Evolutionary conservation across 2,888 invertebrate genomes (phyloP).

Genomic region (Chrysomela aeneicollis): DNA sequence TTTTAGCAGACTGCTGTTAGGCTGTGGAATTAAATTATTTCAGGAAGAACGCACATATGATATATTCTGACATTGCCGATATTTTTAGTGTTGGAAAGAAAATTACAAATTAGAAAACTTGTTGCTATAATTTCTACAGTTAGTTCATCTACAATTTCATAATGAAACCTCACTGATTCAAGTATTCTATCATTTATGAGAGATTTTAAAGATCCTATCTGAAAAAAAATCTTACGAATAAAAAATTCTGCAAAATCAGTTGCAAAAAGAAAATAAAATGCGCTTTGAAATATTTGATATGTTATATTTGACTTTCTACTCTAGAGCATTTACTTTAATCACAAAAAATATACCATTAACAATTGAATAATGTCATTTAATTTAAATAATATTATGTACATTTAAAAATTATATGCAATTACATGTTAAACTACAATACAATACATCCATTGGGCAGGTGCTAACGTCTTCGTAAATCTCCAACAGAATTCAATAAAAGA

Average conservation of each 20-base stretch:
- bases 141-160: not conserved
- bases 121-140: not conserved
- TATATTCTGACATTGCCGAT: too few species aligned
- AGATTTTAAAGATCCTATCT: not conserved
- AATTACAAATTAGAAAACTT: not conserved
- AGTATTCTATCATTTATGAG: not conserved
- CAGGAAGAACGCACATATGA: too few species aligned
- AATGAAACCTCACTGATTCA: not conserved
- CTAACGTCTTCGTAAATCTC: conserved; percentile 31
- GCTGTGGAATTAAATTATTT: too few species aligned
- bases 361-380: conserved; percentile 47
- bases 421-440: conserved; percentile 41
- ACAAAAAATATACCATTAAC: conserved; percentile 49
- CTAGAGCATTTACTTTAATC: conserved; percentile 51
- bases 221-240: not conserved
- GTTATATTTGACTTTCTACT: conserved; percentile 54
- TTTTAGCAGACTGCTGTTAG: too few species aligned
- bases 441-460: conserved; percentile 34
- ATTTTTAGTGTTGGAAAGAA: not conserved
- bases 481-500: conserved; percentile 28
- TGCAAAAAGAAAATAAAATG: conserved; percentile 34
- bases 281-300: conserved; percentile 48
- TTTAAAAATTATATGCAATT: conserved; percentile 45
- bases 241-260: conserved; percentile 6
- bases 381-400: conserved; percentile 52